Base-by-base conservation (phyloP, 1,140 invertebrate genomes). In the Phymorhynchus buccinoides region DNA sequence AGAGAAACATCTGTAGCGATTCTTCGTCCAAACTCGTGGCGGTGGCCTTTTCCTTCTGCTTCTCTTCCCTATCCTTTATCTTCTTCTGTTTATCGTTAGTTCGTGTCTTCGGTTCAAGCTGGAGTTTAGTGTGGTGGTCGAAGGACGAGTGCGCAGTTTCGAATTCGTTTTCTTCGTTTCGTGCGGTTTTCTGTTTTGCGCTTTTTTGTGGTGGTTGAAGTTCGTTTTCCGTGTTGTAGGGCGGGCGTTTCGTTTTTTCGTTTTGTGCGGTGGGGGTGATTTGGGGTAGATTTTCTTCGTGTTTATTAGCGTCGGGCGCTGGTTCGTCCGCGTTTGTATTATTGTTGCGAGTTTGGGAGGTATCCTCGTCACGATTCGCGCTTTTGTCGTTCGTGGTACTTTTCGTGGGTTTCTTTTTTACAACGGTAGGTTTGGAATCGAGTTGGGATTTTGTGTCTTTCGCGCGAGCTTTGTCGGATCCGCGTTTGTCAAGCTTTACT, bases 1-100 rank as follows among this genome's bases (percentile, higher is more conserved):
- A 83, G 22, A 83, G 81, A 83, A 83, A 83, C 62, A 83, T 68
- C 35, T 83, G 52, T 39, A 83, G 62, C 3, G 62, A 41, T n/a
- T 71, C 66, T 7, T 83, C 81, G 9, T 79, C 44, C 32, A 52
- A 9, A 14, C 30, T 52, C 22, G 1, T 78, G 9, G 4, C 27
- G 22, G 22, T 78, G 3, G 22, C 27, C 27, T 78, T 41, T 1
- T 2, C 30, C 27, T 56, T 30, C 27, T 2, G 30, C 77, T 79
- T 41, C 27, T 39, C 27, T 44, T 78, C 42, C 9, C 39, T n/a
- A 22, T 78, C 75, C 44, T 75, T 32, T n/a, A n/a, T n/a, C n/a
- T n/a, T n/a, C 12, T n/a, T 71, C 30, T n/a, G 18, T 71, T 71
- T 32, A 7, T 71, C 66, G 14, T 18, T 71, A 7, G 18, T 71